Evolutionary conservation across 2,888 invertebrate genomes (phyloP).

Genomic region (Taphrorychus bicolor): DNA sequence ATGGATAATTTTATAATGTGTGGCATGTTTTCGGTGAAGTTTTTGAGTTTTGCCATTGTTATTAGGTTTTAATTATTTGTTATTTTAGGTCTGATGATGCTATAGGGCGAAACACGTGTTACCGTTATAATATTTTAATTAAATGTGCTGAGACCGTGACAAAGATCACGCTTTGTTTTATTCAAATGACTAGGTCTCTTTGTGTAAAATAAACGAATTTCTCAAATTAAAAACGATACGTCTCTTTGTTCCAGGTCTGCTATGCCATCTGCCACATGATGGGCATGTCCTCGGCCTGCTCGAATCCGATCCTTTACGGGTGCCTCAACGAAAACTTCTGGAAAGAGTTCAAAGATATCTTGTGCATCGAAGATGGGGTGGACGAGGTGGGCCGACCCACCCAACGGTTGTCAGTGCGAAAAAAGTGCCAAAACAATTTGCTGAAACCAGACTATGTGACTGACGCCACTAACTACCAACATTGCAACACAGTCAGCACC

Average conservation of each 20-base stretch:
- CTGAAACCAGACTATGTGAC: constrained; percentile 49
- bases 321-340: constrained; percentile 94
- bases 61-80: too few relatives aligned
- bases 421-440: constrained; percentile 50
- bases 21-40: too few relatives aligned
- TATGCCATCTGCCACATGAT: constrained; percentile 60
- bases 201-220: too few relatives aligned
- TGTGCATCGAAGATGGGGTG: constrained; percentile 64
- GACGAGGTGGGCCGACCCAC: constrained; percentile 55
- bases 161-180: too few relatives aligned
- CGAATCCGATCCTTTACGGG: constrained; percentile 90
- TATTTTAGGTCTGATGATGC: too few relatives aligned
- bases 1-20: too few relatives aligned
- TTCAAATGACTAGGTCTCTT: too few relatives aligned
- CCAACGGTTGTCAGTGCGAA: constrained; percentile 60
- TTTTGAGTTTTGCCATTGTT: too few relatives aligned
- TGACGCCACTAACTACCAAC: constrained; percentile 56
- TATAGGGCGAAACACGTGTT: too few relatives aligned
- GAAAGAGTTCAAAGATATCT: constrained; percentile 84
- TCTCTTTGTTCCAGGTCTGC: constrained; percentile 47
- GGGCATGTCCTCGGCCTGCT: constrained; percentile 88
- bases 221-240: too few relatives aligned
- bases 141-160: too few relatives aligned
- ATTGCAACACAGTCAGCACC: constrained; percentile 62
- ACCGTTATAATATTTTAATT: too few relatives aligned